Evolutionary conservation across 2,797 vertebrate species (phyloP).

Genomic region (Mormyrops attenuatus): DNA sequence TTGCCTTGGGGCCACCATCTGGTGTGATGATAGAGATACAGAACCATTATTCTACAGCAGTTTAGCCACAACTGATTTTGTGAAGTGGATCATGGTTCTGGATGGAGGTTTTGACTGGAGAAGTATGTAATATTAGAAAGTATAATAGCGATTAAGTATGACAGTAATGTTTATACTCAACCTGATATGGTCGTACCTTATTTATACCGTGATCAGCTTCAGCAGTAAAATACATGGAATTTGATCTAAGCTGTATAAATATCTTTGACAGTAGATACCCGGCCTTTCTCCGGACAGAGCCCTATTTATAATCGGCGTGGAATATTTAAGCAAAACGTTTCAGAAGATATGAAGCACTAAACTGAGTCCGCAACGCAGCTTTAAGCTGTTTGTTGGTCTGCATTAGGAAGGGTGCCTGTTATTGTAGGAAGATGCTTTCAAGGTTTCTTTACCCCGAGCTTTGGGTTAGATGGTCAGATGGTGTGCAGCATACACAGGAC

Average conservation of each 20-base stretch:
- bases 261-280: neutral
- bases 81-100: neutral
- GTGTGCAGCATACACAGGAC: neutral
- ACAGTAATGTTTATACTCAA: neutral
- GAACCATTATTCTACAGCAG: neutral
- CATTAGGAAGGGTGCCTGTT: neutral
- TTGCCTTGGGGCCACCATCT: neutral
- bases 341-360: neutral
- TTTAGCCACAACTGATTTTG: neutral
- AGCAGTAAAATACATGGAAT: neutral
- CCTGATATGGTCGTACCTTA: neutral
- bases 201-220: neutral
- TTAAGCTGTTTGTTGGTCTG: neutral
- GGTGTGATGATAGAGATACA: neutral
- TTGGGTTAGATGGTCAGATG: neutral
- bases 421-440: neutral
- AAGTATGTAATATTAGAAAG: neutral
- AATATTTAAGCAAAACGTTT: neutral
- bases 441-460: neutral
- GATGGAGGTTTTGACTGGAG: neutral
- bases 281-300: neutral
- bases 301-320: neutral
- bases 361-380: neutral
- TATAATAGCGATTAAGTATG: neutral
- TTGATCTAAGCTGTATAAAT: neutral